phyloP scores from a whole-genome alignment of 1,140 invertebrate genomes.

The Zaprionus inermis region DNA sequence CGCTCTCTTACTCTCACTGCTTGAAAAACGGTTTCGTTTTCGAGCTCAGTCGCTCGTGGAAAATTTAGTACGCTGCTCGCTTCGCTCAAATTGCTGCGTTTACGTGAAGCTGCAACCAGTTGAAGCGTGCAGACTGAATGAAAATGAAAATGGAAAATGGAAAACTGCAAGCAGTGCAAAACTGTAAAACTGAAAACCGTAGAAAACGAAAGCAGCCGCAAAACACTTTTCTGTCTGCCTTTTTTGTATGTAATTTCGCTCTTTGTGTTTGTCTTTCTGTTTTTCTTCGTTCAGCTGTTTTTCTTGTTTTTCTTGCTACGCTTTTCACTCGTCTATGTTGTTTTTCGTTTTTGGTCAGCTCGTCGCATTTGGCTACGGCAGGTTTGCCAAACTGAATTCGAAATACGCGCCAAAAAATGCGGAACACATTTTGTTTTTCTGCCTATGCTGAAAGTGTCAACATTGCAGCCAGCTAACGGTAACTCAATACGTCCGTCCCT shows the following conservation, averaged over 20 bases:
- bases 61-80: constrained; percentile 75
- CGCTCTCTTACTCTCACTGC: background rate
- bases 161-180: constrained; percentile 29
- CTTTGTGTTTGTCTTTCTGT: constrained; percentile 32
- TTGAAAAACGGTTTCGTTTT: constrained; percentile 69
- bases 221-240: constrained; percentile 23
- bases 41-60: constrained; percentile 74
- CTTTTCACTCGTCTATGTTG: constrained; percentile 65
- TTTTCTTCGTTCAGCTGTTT: constrained; percentile 1
- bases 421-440: constrained; percentile 46
- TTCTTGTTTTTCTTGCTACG: constrained; percentile 43
- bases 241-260: constrained; percentile 57
- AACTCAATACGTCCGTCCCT: constrained; percentile 18
- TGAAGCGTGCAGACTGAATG: constrained; percentile 68
- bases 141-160: constrained; percentile 37
- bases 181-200: constrained; percentile 46
- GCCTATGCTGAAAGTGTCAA: constrained; percentile 40
- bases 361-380: constrained; percentile 71
- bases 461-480: constrained; percentile 19
- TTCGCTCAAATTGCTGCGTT: constrained; percentile 69
- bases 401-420: constrained; percentile 67
- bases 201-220: constrained; percentile 71
- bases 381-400: constrained; percentile 45
- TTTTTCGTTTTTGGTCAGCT: constrained; percentile 66
- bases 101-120: constrained; percentile 62